Evolutionary conservation across 37 sponge, comb jelly and placozoan species (phyloP).

Genomic region (Halisarca cf. caerulea): DNA sequence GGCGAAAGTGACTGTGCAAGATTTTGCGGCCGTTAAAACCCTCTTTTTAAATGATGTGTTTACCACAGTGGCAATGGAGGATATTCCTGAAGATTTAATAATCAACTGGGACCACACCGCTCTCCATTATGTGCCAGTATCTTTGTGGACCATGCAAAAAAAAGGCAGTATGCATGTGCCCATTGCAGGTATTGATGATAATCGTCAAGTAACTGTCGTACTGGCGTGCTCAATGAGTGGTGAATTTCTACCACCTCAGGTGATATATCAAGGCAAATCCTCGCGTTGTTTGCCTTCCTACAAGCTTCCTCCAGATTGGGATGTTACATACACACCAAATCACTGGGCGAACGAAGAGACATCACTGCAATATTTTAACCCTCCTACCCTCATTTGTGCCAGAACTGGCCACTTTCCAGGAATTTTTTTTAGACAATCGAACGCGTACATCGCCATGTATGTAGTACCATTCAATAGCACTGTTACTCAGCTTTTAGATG

Average conservation of each 20-base stretch:
- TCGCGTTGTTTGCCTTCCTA: conserved; percentile 23
- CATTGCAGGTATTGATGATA: conserved; percentile 57
- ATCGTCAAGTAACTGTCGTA: conserved; percentile 62
- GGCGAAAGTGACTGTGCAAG: neutral
- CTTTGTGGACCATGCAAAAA: conserved; percentile 58
- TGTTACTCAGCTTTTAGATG: no score
- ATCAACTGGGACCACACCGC: conserved; percentile 71
- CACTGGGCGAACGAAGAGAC: conserved; percentile 64
- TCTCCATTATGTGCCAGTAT: conserved; percentile 53
- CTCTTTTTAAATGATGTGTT: no score
- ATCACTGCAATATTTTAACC: conserved; percentile 23
- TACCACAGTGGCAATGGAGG: conserved; percentile 67
- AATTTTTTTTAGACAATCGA: no score
- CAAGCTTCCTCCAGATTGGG: conserved; percentile 54
- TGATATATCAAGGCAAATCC: conserved; percentile 60
- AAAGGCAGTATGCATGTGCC: conserved; percentile 42
- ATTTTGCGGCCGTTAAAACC: no score
- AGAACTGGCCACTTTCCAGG: no score
- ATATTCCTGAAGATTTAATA: conserved; percentile 54
- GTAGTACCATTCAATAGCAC: no score
- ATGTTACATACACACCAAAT: conserved; percentile 39
- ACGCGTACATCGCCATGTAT: no score
- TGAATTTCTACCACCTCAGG: conserved; percentile 54
- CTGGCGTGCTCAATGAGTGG: conserved; percentile 42
- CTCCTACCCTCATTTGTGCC: neutral